phyloP scores from a whole-genome alignment of 2,888 invertebrate genomes.

The Eugnorisma glareosa region DNA sequence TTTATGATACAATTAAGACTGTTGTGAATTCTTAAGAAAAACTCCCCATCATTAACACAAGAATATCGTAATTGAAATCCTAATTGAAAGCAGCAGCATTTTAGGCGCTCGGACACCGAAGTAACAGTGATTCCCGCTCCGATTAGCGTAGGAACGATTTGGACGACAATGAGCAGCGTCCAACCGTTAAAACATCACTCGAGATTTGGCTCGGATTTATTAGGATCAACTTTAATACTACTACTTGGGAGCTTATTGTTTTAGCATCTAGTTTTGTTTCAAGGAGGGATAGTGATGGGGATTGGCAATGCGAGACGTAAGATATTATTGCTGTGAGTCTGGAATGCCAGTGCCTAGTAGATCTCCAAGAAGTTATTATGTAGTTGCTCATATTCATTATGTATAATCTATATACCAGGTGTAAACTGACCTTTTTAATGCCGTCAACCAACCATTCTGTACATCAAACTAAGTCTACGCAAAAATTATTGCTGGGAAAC shows the following conservation, averaged over 20 bases:
- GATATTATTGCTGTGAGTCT: background rate
- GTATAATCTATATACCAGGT: background rate
- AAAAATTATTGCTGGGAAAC: too few species aligned
- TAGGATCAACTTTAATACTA: slow-evolving; percentile 35
- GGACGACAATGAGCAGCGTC: slow-evolving; percentile 69
- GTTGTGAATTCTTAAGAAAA: background rate
- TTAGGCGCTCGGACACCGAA: slow-evolving; percentile 56
- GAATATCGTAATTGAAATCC: slow-evolving; percentile 25
- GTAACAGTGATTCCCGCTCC: slow-evolving; percentile 77
- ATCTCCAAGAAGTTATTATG: background rate
- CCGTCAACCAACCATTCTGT: too few species aligned
- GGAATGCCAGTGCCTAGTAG: background rate
- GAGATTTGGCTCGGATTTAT: slow-evolving; percentile 65
- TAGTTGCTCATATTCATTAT: background rate
- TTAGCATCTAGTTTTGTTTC: background rate
- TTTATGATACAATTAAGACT: background rate
- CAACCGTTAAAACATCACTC: slow-evolving; percentile 64
- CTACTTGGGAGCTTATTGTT: slow-evolving; percentile 14
- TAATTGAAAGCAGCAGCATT: slow-evolving; percentile 61
- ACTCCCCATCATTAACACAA: background rate
- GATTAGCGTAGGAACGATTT: slow-evolving; percentile 77
- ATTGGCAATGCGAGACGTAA: background rate
- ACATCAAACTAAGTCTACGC: too few species aligned
- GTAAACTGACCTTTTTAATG: too few species aligned
- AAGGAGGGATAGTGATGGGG: background rate